phyloP scores from a whole-genome alignment of 1,140 invertebrate genomes.

The Cydia fagiglandana region DNA sequence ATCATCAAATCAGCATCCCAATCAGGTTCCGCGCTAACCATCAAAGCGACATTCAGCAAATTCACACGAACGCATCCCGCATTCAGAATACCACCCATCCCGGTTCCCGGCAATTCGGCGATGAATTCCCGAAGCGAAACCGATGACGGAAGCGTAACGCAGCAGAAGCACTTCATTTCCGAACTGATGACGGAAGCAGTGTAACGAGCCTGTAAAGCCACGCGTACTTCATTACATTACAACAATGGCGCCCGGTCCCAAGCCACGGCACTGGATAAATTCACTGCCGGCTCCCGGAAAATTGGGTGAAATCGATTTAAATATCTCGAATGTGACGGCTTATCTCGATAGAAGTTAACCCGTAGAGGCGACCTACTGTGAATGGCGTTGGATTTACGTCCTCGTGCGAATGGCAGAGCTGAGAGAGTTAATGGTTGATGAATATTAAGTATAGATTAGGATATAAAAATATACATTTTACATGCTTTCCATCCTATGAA shows the following conservation, averaged over 20 bases:
- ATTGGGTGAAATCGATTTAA: slow-evolving; percentile 78
- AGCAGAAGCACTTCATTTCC: slow-evolving; percentile 63
- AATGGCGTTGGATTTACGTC: slow-evolving; percentile 5
- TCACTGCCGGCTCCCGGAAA: slow-evolving; percentile 69
- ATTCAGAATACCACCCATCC: background rate
- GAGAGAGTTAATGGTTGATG: slow-evolving; percentile 5
- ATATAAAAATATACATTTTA: background rate
- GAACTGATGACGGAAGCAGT: slow-evolving; percentile 60
- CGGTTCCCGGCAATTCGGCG: background rate
- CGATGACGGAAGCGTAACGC: slow-evolving; percentile 66
- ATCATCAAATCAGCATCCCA: background rate
- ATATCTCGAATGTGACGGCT: slow-evolving; percentile 75
- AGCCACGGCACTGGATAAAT: slow-evolving; percentile 70
- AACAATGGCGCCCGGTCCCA: slow-evolving; percentile 67
- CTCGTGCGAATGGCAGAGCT: slow-evolving; percentile 5
- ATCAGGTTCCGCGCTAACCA: background rate
- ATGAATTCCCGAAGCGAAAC: slow-evolving; percentile 36
- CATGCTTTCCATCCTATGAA: background rate
- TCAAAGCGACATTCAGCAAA: background rate
- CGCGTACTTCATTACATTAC: slow-evolving; percentile 70
- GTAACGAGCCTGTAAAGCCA: slow-evolving; percentile 59
- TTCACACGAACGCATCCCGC: slow-evolving; percentile 2
- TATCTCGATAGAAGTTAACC: slow-evolving; percentile 66
- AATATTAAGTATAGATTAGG: background rate
- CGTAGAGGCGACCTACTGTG: slow-evolving; percentile 33